Evolutionary conservation across 2,797 vertebrate genomes (phyloP).

Genomic region (Cossypha polioptera): DNA sequence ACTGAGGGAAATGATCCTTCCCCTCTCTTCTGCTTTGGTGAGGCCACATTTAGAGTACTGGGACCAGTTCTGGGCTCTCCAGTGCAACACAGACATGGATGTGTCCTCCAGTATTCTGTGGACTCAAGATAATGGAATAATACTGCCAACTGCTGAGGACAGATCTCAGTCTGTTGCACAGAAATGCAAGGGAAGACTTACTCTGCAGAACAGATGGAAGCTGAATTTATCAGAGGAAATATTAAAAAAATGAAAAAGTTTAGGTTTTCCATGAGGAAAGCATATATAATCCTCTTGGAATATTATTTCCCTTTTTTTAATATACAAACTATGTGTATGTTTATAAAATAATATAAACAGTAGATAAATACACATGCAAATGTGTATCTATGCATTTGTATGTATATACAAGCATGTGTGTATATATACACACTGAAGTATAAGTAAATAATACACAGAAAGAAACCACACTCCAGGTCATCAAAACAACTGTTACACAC

Average conservation of each 20-base stretch:
- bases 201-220: background rate
- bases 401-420: background rate
- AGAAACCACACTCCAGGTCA: background rate
- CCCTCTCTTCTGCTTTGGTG: background rate
- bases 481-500: background rate
- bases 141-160: background rate
- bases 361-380: background rate
- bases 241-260: background rate
- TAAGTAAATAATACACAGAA: background rate
- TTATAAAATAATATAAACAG: background rate
- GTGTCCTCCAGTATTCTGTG: background rate
- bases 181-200: background rate
- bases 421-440: background rate
- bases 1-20: background rate
- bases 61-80: background rate
- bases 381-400: background rate
- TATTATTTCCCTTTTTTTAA: background rate
- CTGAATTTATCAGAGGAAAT: background rate
- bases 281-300: background rate
- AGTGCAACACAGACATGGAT: background rate
- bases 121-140: background rate
- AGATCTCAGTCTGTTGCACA: background rate
- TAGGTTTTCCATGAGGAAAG: background rate
- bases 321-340: background rate
- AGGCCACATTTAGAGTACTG: background rate